Percentiles rank a stretch among this genome's conserved stretches.
These are phyloP conservation scores for Meteorus cinctellus DNA, from an alignment of 2,888 invertebrate species.

Conservation along the genomic window DNA sequence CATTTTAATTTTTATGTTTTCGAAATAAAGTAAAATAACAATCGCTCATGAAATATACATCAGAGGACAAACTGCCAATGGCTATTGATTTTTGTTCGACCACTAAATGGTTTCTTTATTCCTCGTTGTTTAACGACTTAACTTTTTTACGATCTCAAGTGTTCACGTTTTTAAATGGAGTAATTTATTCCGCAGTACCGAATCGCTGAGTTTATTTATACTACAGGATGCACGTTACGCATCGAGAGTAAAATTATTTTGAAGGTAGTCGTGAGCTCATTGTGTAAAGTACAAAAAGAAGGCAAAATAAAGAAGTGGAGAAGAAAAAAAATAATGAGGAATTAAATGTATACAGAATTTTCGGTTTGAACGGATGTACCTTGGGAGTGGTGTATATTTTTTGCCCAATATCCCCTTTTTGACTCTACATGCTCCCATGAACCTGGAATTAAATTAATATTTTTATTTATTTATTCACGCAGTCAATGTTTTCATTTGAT, in stretches of 20 bases:
- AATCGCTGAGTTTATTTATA: slow-evolving; percentile 9
- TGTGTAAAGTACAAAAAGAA: neutral
- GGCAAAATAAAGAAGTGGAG: neutral
- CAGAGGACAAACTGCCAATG: neutral
- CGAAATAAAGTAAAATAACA: neutral
- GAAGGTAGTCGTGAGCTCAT: neutral
- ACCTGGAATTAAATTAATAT: neutral
- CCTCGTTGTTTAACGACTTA: neutral
- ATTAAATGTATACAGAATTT: neutral
- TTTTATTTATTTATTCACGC: neutral
- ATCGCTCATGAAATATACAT: neutral
- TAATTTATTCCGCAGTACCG: slow-evolving; percentile 16
- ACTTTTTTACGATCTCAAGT: neutral
- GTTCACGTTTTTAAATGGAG: neutral
- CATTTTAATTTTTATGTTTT: too few relatives aligned
- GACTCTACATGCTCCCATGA: neutral
- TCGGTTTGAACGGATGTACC: neutral
- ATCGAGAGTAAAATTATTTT: neutral
- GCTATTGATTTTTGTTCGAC: neutral
- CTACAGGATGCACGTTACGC: slow-evolving; percentile 21
- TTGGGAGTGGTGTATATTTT: neutral
- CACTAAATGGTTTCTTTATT: neutral
- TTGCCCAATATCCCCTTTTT: neutral
- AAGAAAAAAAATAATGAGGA: neutral
- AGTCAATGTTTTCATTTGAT: slow-evolving; percentile 4